Evolutionary conservation across 2,888 invertebrate species (phyloP).

Genomic region (Standfussiana lucernea): DNA sequence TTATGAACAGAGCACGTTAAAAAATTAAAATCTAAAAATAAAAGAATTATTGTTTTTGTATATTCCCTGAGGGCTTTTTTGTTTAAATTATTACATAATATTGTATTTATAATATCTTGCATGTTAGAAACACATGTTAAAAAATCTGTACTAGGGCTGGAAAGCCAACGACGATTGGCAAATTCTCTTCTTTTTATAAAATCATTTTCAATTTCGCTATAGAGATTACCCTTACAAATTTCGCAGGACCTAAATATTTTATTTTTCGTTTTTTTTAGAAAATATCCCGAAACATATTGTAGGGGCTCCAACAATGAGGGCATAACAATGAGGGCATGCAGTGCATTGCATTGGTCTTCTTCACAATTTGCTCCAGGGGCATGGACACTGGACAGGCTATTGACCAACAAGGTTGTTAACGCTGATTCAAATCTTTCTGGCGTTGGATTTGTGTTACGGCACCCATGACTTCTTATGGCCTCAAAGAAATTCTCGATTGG

Average conservation of each 20-base stretch:
- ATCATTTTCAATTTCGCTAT: constrained; percentile 2
- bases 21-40: constrained; percentile 1
- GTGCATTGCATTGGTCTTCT: constrained; percentile 30
- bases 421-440: constrained; percentile 24
- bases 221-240: constrained; percentile 23
- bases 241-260: constrained; percentile 19
- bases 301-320: neutral
- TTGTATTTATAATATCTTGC: neutral
- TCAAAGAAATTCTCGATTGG: constrained; percentile 47
- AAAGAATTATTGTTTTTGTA: neutral
- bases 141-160: neutral
- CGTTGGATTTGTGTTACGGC: constrained; percentile 31
- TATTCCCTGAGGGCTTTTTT: neutral
- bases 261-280: neutral
- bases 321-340: constrained; percentile 11
- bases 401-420: constrained; percentile 42
- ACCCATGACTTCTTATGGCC: constrained; percentile 29
- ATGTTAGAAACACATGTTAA: neutral
- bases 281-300: constrained; percentile 17
- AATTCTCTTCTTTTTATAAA: neutral
- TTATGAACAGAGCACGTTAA: neutral
- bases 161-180: neutral
- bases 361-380: constrained; percentile 56
- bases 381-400: constrained; percentile 40
- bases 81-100: neutral